A percentile compares a stretch with the other conserved stretches of the same genome.
These are phyloP conservation scores for Thinocorus orbignyianus DNA, from an alignment of 2,113 vertebrate genomes.

Conservation along the genomic window DNA sequence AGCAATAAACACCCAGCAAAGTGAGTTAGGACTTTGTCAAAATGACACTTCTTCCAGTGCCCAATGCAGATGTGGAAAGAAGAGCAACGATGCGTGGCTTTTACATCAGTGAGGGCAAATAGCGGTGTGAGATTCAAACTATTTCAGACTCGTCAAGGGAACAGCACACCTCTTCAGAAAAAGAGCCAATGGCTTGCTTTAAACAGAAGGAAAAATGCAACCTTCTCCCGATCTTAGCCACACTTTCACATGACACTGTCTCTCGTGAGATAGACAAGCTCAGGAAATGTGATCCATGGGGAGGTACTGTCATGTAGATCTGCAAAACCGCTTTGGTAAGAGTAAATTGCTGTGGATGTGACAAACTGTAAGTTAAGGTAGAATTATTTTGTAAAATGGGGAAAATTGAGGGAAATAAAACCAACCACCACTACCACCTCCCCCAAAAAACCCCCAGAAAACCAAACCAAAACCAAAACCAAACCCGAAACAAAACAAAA, in stretches of 20 bases:
- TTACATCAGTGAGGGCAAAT: neutral
- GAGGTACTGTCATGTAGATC: neutral
- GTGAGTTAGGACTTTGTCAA: neutral
- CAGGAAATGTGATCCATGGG: neutral
- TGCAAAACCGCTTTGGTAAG: neutral
- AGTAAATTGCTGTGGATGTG: neutral
- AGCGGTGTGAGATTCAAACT: neutral
- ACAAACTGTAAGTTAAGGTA: neutral
- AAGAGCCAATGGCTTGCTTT: neutral
- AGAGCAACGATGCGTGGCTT: neutral
- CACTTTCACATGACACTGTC: fast-evolving
- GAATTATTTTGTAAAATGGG: neutral
- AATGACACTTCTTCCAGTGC: neutral
- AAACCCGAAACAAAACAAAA: neutral
- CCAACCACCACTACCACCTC: no score
- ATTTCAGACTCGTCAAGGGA: neutral
- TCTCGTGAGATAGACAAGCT: neutral
- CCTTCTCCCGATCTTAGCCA: neutral
- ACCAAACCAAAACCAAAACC: no score
- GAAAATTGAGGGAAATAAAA: neutral
- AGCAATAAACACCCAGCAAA: neutral
- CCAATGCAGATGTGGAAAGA: neutral
- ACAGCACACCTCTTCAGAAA: neutral
- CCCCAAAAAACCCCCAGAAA: no score
- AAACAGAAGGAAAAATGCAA: neutral